Base-by-base conservation (phyloP, 2,888 invertebrate genomes). In the Myopa tessellatipennis region DNA sequence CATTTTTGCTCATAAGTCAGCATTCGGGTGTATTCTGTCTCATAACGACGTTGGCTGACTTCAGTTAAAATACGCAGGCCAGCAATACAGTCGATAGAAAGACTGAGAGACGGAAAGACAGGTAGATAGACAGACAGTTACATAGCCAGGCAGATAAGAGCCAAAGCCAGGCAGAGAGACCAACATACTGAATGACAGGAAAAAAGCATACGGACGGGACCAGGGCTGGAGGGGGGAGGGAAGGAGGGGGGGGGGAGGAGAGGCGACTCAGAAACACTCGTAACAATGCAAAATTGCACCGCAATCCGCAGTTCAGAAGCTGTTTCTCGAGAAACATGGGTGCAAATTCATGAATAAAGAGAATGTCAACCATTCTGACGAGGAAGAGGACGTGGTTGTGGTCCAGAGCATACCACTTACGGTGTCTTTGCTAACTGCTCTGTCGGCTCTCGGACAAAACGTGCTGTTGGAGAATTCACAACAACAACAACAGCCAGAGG, bases 321-420 rank as follows among this genome's bases (percentile, higher is more conserved):
- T 65, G 65, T 34, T 65, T 14, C 34, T 65, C 34, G 14, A 38
- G 36, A 65, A 61, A 65, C 65, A 34, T 38, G 36, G 34, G 36
- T 65, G 65, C 34, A 26, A 61, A 65, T 65, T 65, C 36, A 38
- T 38, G 38, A 65, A 61, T 61, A 61, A 26, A 38, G 65, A 38
- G 65, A 16, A 36, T 65, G 65, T 65, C 36, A 38, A 38, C 14
- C 16, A 65, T 34, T 55, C 55, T 4, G 55, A 55, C 5, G 55
- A 55, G 16, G n/a, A 55, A 12, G 55, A 34, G 36, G 12, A 36
- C 38, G 16, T 38, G 36, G 34, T 61, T 61, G 65, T 14, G 14
- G 38, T 38, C 26, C 38, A 14, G 34, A 65, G 45, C 45, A 45
- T 45, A 45, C 45, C 45, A 45, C 45, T 45, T n/a, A 55, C 55